phyloP scores from a whole-genome alignment of 2,113 vertebrate species.

The Parotia lawesii region DNA sequence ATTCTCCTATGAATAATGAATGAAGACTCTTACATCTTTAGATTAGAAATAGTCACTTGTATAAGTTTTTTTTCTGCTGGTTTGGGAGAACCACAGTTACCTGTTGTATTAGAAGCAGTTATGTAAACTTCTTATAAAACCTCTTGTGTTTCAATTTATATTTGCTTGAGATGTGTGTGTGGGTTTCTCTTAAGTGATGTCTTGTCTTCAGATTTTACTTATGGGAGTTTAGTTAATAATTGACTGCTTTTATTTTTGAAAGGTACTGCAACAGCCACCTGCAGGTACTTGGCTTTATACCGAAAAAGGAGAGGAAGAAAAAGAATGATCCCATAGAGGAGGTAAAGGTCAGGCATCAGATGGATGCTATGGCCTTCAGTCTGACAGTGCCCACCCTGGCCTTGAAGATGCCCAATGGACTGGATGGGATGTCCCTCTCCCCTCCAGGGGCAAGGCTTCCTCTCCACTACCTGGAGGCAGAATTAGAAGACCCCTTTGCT shows the following conservation, averaged over 20 bases:
- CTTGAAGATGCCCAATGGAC: slow-evolving; percentile 92
- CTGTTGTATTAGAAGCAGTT: background rate
- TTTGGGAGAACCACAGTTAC: background rate
- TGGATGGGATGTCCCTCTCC: slow-evolving; percentile 91
- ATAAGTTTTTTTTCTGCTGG: background rate
- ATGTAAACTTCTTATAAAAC: background rate
- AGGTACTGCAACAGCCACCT: slow-evolving; percentile 99
- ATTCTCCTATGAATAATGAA: background rate
- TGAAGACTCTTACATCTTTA: background rate
- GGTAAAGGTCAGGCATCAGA: slow-evolving; percentile 86
- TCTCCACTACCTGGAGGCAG: slow-evolving; percentile 86
- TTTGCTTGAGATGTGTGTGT: background rate
- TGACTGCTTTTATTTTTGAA: slow-evolving; percentile 44
- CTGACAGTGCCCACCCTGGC: slow-evolving; percentile 92
- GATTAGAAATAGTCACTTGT: background rate
- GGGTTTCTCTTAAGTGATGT: background rate
- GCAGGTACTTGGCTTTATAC: slow-evolving; percentile 98
- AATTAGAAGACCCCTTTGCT: slow-evolving; percentile 94
- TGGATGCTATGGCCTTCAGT: slow-evolving; percentile 93
- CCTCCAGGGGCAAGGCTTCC: slow-evolving; percentile 86
- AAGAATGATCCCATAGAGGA: slow-evolving; percentile 95
- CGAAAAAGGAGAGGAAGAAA: slow-evolving; percentile 99
- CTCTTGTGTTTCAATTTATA: background rate
- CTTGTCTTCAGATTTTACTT: background rate
- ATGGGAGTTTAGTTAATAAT: background rate